A percentile compares a stretch with the other conserved stretches of the same genome.
Conservation (phyloP, 92 coral and sea anemone genomes). For the Zoanthus sociatus region DNA sequence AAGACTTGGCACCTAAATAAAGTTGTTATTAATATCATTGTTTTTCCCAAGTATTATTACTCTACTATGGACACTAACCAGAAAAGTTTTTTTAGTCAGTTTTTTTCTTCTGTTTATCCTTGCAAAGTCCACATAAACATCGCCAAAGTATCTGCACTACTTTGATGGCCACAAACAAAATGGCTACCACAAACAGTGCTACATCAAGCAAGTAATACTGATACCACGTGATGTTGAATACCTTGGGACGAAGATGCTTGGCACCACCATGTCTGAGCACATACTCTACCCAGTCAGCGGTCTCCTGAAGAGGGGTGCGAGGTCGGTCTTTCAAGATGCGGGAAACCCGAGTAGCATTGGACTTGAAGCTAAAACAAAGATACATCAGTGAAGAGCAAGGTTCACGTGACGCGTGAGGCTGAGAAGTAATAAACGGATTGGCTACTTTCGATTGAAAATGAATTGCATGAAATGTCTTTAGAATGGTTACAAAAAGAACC, state of each 20-base stretch:
- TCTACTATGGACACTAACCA: no score
- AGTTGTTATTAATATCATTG: no score
- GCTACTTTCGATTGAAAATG: no score
- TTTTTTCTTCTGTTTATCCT: neutral
- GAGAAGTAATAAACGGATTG: no score
- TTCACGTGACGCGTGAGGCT: no score
- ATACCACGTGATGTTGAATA: conserved; percentile 66
- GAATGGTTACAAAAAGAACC: no score
- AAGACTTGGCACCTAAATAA: no score
- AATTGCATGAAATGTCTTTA: no score
- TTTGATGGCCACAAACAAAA: neutral
- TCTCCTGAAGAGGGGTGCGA: conserved; percentile 38
- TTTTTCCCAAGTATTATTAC: no score
- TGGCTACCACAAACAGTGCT: neutral
- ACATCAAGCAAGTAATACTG: conserved; percentile 57
- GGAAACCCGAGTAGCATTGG: conserved; percentile 41
- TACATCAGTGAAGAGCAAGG: no score
- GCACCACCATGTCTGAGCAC: conserved; percentile 67
- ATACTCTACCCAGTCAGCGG: conserved; percentile 75
- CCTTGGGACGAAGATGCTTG: conserved; percentile 67
- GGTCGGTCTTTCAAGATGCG: conserved; percentile 53
- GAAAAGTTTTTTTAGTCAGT: neutral
- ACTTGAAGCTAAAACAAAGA: conserved; percentile 25
- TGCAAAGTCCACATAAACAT: neutral
- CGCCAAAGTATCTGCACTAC: neutral